Conservation (phyloP, 2,888 invertebrate species). For the Diarsia mendica region DNA sequence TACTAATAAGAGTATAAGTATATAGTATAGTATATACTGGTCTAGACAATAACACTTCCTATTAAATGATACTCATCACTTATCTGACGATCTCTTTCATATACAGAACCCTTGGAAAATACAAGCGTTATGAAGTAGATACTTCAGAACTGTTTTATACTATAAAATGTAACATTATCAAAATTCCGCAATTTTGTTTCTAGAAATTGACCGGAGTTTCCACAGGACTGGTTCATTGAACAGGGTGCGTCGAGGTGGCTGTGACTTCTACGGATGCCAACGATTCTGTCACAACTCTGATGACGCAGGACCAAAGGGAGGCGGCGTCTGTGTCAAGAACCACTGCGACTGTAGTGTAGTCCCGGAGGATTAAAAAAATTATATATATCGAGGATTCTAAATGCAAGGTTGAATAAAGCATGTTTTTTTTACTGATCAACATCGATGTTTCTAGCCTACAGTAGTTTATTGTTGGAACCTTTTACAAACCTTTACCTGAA, state of each 20-base stretch:
- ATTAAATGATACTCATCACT: too few species aligned
- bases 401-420: background rate
- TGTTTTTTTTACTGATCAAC: background rate
- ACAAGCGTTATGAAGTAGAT: too few species aligned
- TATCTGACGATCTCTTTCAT: too few species aligned
- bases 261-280: conserved; percentile 35
- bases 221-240: background rate
- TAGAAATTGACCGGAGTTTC: conserved; percentile 1
- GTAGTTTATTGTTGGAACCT: background rate
- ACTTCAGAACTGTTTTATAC: background rate
- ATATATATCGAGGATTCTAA: too few species aligned
- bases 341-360: conserved; percentile 24
- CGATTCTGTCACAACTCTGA: conserved; percentile 13
- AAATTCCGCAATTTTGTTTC: background rate
- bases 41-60: too few species aligned
- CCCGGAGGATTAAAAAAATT: conserved; percentile 18
- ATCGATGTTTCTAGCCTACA: background rate
- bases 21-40: too few species aligned
- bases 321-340: conserved; percentile 17
- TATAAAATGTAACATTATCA: background rate
- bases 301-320: conserved; percentile 20
- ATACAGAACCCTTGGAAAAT: too few species aligned
- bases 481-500: background rate
- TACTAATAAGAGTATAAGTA: too few species aligned
- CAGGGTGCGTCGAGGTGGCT: conserved; percentile 25